These are phyloP conservation scores for Siphlonurus alternatus DNA, from an alignment of 2,888 invertebrate genomes.

Conservation along the genomic window DNA sequence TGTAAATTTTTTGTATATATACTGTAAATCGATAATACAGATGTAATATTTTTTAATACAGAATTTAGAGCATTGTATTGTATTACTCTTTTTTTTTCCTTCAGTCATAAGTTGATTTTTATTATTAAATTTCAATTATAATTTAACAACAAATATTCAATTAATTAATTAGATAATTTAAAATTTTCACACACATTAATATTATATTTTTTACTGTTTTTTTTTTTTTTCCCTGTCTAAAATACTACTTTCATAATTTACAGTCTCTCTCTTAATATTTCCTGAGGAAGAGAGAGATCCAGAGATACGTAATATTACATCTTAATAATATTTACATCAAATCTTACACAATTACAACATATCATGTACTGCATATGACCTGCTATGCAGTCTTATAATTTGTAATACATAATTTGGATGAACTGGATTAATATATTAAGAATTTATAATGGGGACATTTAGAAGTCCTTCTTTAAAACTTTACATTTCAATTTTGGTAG, in stretches of 20 bases:
- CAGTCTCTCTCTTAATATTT: slow-evolving; percentile 11
- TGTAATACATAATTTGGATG: neutral
- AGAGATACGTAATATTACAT: slow-evolving; percentile 8
- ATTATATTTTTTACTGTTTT: neutral
- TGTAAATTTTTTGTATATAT: neutral
- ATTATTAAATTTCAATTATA: neutral
- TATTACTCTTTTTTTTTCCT: neutral
- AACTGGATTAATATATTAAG: neutral
- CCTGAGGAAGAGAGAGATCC: slow-evolving; percentile 12
- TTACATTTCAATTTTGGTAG: too few relatives aligned
- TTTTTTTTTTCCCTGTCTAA: slow-evolving; percentile 1
- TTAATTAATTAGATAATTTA: too few relatives aligned
- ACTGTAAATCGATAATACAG: neutral
- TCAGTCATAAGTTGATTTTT: neutral
- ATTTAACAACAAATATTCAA: neutral
- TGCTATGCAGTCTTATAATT: neutral
- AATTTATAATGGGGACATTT: too few relatives aligned
- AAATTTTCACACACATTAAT: too few relatives aligned
- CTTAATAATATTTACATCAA: slow-evolving; percentile 4
- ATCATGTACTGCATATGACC: neutral
- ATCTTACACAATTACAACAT: neutral
- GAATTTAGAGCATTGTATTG: neutral
- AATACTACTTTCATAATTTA: slow-evolving; percentile 10
- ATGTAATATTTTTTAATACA: neutral
- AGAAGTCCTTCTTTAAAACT: too few relatives aligned